phyloP scores from a whole-genome alignment of 2,113 vertebrate genomes.

The Seriola dumerili region DNA sequence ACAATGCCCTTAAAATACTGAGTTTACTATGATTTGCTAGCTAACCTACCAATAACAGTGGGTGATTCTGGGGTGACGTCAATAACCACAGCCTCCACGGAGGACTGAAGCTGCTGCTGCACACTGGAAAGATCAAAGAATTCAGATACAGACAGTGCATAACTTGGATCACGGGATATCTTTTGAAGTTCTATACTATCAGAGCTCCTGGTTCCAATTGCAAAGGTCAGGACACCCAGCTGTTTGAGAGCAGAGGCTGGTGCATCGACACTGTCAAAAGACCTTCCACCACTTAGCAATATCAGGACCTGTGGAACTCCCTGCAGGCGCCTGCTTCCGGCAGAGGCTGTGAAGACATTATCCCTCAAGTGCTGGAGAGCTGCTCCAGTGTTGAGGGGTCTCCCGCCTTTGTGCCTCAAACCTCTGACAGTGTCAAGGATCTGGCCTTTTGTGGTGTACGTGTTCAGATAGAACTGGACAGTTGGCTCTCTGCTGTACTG shows the following conservation, averaged over 20 bases:
- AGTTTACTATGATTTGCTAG: no score
- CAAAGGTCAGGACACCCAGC: conserved; percentile 52
- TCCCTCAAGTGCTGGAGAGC: conserved; percentile 65
- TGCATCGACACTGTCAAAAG: conserved; percentile 65
- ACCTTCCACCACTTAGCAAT: conserved; percentile 66
- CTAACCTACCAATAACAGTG: no score
- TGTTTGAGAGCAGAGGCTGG: conserved; percentile 60
- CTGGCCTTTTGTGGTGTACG: conserved; percentile 17
- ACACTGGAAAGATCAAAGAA: conserved; percentile 76
- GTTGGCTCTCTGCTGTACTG: conserved; percentile 64
- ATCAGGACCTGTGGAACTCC: conserved; percentile 85
- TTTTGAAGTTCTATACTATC: conserved; percentile 48
- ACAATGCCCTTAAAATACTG: no score
- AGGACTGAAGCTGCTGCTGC: conserved; percentile 26
- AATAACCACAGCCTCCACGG: no score
- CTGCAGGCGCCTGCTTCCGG: conserved; percentile 87
- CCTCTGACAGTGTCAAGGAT: conserved; percentile 28
- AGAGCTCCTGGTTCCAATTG: conserved; percentile 51
- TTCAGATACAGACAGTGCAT: conserved; percentile 42
- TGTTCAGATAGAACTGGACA: conserved; percentile 58
- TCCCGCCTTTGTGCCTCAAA: conserved; percentile 58
- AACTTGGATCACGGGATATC: conserved; percentile 45
- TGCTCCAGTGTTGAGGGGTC: conserved; percentile 82
- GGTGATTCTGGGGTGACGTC: no score
- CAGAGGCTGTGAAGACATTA: conserved; percentile 83